These are phyloP conservation scores for Thymelicus sylvestris DNA, from an alignment of 2,888 invertebrate species.

Conservation along the genomic window DNA sequence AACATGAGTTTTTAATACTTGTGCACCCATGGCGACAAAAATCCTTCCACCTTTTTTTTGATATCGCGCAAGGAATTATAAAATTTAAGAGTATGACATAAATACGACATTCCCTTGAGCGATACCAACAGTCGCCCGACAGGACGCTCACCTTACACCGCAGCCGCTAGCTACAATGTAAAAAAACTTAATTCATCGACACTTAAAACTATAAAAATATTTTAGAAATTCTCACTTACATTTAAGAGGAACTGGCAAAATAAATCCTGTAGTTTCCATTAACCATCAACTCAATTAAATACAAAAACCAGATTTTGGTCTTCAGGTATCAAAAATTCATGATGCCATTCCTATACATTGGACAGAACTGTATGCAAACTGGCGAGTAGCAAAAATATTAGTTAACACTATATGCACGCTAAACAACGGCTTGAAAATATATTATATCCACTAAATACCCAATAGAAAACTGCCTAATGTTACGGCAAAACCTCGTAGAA, in stretches of 20 bases:
- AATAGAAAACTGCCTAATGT: constrained; percentile 69
- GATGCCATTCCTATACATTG: constrained; percentile 79
- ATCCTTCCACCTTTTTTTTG: constrained; percentile 23
- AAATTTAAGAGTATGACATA: constrained; percentile 25
- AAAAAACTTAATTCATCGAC: constrained; percentile 78
- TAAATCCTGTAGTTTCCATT: constrained; percentile 77
- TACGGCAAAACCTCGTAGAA: constrained; percentile 70
- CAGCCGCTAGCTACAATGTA: constrained; percentile 59
- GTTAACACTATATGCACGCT: constrained; percentile 75
- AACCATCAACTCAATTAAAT: constrained; percentile 56
- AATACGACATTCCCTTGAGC: constrained; percentile 18
- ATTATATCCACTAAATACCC: constrained; percentile 79
- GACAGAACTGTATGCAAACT: constrained; percentile 72
- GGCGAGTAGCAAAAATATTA: constrained; percentile 82
- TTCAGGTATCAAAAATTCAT: constrained; percentile 73
- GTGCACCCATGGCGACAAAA: constrained; percentile 48
- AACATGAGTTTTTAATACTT: constrained; percentile 64
- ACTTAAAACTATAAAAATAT: constrained; percentile 83
- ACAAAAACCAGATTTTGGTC: constrained; percentile 75
- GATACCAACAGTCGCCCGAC: constrained; percentile 31
- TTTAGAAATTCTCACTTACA: constrained; percentile 84
- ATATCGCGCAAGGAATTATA: constrained; percentile 32
- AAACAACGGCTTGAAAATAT: constrained; percentile 77
- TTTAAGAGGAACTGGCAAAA: constrained; percentile 84
- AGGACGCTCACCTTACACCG: constrained; percentile 54